Base-by-base conservation (phyloP, 2,113 vertebrate genomes). In the Ivindomyrus marchei region DNA sequence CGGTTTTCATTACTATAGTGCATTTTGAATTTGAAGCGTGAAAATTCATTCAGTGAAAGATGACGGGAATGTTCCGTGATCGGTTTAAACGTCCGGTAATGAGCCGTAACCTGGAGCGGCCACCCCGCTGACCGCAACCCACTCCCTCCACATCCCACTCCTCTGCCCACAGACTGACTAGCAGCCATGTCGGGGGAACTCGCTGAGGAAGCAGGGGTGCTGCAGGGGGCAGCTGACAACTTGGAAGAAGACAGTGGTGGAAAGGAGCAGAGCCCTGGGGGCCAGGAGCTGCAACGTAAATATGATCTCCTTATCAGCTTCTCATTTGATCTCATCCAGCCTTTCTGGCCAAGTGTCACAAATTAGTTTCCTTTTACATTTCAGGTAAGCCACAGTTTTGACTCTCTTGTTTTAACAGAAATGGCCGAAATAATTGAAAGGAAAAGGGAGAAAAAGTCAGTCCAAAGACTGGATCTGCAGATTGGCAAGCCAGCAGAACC, bases 381-480 rank as follows among this genome's bases (percentile, higher is more conserved):
- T 80, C 15, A 39, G 4, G 36, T 80, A 42, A 42, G 11, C 9
- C 10, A 53, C 15, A 24, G 92, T 88, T 13, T n/a, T 58, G 62
- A 7, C 9, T 27, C 21, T 2, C 45, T 9, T 3, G 47, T 27
- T 27, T 13, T 84, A 88, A 45, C 91, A 94, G 94, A 66, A n/a
- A 74, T 90, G 1, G 93, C 91, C 1, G 94, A 94, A 53, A 97
- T 98, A 4, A 91, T 99, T 39, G 97, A 98, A 95, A 98, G 98
- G n/a, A 99, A 99, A 91, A 95, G 98, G 52, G 94, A 98, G 21
- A 99, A 98, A 93, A 99, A 98, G 91, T 97, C 97, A 0, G 97
- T 99, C 15, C 97, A 98, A 91, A 95, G 98, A 83, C 94, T 99
- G 52, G 97, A 98, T 10, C 95, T 98, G 92, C 97, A 98, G 91